phyloP scores from a whole-genome alignment of 1,140 invertebrate species.

The Bombus cullumanus region DNA sequence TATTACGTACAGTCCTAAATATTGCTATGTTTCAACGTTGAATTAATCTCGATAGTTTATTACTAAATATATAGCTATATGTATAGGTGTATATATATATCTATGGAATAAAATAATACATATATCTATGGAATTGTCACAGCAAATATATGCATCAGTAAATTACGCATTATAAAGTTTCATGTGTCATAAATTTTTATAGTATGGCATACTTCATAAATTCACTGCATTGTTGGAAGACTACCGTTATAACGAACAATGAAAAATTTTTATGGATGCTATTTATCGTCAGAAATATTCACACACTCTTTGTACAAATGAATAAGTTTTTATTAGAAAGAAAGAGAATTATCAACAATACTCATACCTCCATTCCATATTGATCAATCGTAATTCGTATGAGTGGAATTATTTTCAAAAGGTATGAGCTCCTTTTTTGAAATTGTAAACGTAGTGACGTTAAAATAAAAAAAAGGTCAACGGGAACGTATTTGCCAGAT shows the following conservation, averaged over 20 bases:
- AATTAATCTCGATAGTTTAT: background rate
- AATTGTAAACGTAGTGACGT: too few species aligned
- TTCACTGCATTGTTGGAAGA: background rate
- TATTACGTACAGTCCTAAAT: too few species aligned
- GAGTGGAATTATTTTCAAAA: too few species aligned
- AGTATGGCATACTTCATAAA: background rate
- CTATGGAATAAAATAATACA: too few species aligned
- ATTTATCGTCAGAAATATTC: background rate
- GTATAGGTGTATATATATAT: too few species aligned
- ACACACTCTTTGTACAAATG: background rate
- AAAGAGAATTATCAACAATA: background rate
- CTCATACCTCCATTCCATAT: background rate
- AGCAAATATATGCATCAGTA: background rate
- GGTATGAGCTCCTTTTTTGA: too few species aligned
- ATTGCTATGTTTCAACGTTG: too few species aligned
- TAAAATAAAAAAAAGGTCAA: too few species aligned
- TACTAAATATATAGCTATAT: background rate
- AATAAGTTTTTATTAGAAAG: background rate
- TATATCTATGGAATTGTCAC: background rate
- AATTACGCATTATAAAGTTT: background rate
- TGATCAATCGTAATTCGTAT: background rate
- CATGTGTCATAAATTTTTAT: background rate
- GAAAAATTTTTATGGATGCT: background rate
- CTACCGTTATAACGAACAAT: background rate
- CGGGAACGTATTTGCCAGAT: too few species aligned